Evolutionary conservation across 2,797 vertebrate genomes (phyloP).

Genomic region (Glyptemys insculpta): DNA sequence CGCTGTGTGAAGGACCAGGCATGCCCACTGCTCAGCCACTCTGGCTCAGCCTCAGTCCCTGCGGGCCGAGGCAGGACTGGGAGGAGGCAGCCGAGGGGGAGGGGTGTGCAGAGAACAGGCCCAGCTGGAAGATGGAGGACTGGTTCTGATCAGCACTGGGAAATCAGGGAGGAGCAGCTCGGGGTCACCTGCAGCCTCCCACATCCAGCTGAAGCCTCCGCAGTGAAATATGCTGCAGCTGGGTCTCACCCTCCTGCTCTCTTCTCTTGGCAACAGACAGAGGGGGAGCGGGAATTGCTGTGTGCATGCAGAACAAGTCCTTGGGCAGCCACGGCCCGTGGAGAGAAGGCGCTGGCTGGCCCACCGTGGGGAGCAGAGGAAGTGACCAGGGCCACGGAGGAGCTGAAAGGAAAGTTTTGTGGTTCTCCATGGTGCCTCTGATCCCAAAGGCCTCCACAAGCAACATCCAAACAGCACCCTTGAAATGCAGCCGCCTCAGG

Average conservation of each 20-base stretch:
- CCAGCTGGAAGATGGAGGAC: slow-evolving; percentile 42
- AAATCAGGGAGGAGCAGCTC: background rate
- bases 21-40: slow-evolving; percentile 66
- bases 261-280: background rate
- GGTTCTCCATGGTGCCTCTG: slow-evolving; percentile 19
- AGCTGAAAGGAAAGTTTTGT: background rate
- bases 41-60: slow-evolving; percentile 58
- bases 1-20: slow-evolving; percentile 64
- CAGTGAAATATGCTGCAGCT: background rate
- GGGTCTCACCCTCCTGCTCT: background rate
- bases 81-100: slow-evolving; percentile 1
- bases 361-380: background rate
- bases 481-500: background rate
- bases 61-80: slow-evolving; percentile 28
- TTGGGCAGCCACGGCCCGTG: slow-evolving; percentile 3
- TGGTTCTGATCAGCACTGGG: background rate
- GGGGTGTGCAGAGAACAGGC: slow-evolving; percentile 20
- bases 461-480: background rate
- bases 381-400: background rate
- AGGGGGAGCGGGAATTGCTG: background rate
- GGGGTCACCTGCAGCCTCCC: background rate
- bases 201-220: background rate
- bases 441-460: background rate
- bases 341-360: background rate
- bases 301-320: background rate